These are phyloP conservation scores for Bovichtus diacanthus DNA, from an alignment of 2,797 vertebrate genomes.

Conservation along the genomic window DNA sequence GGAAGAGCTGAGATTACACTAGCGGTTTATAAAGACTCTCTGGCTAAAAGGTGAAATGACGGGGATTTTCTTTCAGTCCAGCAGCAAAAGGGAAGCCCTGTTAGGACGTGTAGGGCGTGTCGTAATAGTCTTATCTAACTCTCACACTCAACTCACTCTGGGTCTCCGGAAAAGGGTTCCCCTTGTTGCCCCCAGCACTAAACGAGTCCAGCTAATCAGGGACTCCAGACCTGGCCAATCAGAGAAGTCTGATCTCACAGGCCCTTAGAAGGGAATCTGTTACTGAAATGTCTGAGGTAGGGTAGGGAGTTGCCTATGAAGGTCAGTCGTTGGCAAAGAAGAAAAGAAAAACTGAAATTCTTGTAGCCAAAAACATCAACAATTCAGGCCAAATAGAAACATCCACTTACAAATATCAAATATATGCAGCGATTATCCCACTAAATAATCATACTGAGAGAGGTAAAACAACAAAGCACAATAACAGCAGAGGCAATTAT, in stretches of 20 bases:
- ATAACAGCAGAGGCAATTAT: slow-evolving; percentile 5
- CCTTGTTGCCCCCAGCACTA: slow-evolving; percentile 28
- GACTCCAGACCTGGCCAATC: slow-evolving; percentile 59
- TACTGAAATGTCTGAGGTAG: slow-evolving; percentile 50
- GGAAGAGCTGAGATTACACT: slow-evolving; percentile 66
- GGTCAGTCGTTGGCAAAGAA: slow-evolving; percentile 37
- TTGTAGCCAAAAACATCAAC: slow-evolving; percentile 6
- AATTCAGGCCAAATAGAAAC: slow-evolving; percentile 13
- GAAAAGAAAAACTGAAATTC: not conserved
- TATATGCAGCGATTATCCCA: slow-evolving; percentile 9
- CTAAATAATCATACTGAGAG: slow-evolving; percentile 3
- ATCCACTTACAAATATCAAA: slow-evolving; percentile 10
- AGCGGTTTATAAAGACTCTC: slow-evolving; percentile 27
- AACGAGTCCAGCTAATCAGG: slow-evolving; percentile 50
- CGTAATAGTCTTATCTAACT: slow-evolving; percentile 78
- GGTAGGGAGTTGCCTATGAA: slow-evolving; percentile 38
- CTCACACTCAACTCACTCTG: slow-evolving; percentile 68
- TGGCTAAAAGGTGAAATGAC: slow-evolving; percentile 36
- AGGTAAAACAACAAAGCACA: slow-evolving; percentile 26
- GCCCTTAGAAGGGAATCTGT: slow-evolving; percentile 45
- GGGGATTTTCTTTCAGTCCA: slow-evolving; percentile 44
- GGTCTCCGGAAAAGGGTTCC: slow-evolving; percentile 70
- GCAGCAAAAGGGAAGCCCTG: slow-evolving; percentile 66
- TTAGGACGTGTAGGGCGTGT: slow-evolving; percentile 72
- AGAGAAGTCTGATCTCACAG: slow-evolving; percentile 42